Evolutionary conservation across 2,113 vertebrate species (phyloP), one percentile per base, ranked within the genome.

Genomic region (Pygoscelis adeliae): DNA sequence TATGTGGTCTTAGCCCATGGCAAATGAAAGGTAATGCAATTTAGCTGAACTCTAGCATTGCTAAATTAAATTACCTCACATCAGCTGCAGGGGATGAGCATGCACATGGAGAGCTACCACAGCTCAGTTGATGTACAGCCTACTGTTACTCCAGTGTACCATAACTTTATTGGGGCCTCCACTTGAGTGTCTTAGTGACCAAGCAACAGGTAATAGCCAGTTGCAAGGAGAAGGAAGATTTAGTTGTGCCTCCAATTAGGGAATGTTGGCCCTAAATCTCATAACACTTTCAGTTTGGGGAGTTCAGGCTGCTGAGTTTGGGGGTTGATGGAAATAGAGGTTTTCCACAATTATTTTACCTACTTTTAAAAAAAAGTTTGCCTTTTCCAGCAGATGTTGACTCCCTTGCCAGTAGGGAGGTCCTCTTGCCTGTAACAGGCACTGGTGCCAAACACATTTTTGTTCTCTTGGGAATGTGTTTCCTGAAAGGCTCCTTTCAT

Each of bases 401-500:
- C 47, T 93, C 16, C 58, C 22, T 71, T 85, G 78, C 47, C 49
- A 78, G 34, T 13, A 74, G 72, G 78, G 73, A 89, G 38, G 44
- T 83, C 23, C 30, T 82, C 42, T 46, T 81, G 11, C 34, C 52
- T 87, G 21, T 74, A 90, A 55, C 32, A 90, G 21, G 29, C 22
- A 20, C 18, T 38, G 22, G 36, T 86, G 72, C 90, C 91, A 95
- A 96, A 91, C 9, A 67, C 15, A 25, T 40, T 92, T 95, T 89
- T 94, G 15, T 85, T 93, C 83, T 82, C 55, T 67, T 65, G 52
- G 36, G 70, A 70, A 56, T 38, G 21, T 56, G 32, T 84, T 96
- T 92, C 77, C 83, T 82, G 59, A 70, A 79, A 82, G 17, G 27
- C 87, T 87, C 32, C 73, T 93, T 95, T 94, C 70, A 87, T 92